Conservation (phyloP, 2,888 invertebrate genomes). For the Physocephala rufipes region DNA sequence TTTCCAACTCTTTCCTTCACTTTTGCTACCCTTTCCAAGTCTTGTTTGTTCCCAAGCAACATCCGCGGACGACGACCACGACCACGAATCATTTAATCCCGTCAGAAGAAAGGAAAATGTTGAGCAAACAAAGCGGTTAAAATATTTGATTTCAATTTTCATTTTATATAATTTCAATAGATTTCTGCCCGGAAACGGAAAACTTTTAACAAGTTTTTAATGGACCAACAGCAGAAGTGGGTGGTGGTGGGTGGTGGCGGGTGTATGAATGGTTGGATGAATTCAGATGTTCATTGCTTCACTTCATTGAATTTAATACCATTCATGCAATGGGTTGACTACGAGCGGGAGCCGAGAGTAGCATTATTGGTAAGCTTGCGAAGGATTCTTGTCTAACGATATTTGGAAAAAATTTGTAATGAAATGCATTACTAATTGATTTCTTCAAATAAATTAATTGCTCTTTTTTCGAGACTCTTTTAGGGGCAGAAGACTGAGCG, state of each 20-base stretch:
- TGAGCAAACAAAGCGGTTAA: slow-evolving; percentile 24
- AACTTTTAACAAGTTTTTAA: slow-evolving; percentile 33
- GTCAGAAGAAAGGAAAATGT: slow-evolving; percentile 21
- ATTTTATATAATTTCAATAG: slow-evolving; percentile 33
- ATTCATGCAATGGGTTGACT: neutral
- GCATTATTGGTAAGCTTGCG: too few species aligned
- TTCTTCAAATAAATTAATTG: slow-evolving; percentile 3
- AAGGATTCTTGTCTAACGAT: too few species aligned
- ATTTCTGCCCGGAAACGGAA: slow-evolving; percentile 12
- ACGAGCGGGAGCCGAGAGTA: neutral
- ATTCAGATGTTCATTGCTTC: neutral
- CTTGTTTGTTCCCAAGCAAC: too few species aligned
- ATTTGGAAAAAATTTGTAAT: too few species aligned
- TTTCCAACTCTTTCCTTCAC: too few species aligned
- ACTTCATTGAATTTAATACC: neutral
- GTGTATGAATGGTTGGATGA: too few species aligned
- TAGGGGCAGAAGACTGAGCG: too few species aligned
- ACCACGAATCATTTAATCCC: slow-evolving; percentile 33
- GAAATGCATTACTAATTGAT: slow-evolving; percentile 4
- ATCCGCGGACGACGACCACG: neutral
- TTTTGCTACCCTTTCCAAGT: too few species aligned
- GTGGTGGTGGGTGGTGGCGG: neutral
- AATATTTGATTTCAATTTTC: slow-evolving; percentile 35
- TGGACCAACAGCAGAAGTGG: slow-evolving; percentile 16
- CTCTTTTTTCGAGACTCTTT: too few species aligned